phyloP scores from a whole-genome alignment of 2,888 invertebrate genomes.

The Congeria kusceri region DNA sequence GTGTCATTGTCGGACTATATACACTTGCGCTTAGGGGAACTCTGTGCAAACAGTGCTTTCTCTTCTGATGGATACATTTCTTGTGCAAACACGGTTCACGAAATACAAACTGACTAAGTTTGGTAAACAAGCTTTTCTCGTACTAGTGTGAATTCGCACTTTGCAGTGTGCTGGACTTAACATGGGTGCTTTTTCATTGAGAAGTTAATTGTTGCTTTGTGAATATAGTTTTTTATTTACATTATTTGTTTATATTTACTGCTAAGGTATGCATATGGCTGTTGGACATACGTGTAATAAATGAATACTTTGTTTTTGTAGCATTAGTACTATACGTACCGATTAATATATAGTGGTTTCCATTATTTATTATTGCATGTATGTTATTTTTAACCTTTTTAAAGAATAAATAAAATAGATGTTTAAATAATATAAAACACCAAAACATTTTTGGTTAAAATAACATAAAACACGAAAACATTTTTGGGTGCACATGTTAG shows the following conservation, averaged over 20 bases:
- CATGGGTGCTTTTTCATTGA: background rate
- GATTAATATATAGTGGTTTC: too few relatives aligned
- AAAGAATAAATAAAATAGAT: too few relatives aligned
- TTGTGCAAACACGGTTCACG: conserved; percentile 18
- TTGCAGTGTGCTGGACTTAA: background rate
- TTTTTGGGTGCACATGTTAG: too few relatives aligned
- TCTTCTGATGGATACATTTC: background rate
- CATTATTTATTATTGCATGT: too few relatives aligned
- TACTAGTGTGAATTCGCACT: background rate
- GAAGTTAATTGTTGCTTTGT: background rate
- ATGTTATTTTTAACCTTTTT: too few relatives aligned
- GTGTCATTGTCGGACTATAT: conserved; percentile 40
- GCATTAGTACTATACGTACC: too few relatives aligned
- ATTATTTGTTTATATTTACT: background rate
- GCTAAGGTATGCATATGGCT: too few relatives aligned
- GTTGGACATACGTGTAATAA: too few relatives aligned
- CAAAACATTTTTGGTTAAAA: too few relatives aligned
- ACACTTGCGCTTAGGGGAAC: conserved; percentile 38
- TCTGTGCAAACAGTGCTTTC: conserved; percentile 23
- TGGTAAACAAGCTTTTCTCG: background rate
- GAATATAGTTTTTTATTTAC: background rate
- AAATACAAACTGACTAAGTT: conserved; percentile 7
- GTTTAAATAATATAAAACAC: too few relatives aligned
- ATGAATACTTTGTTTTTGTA: too few relatives aligned
- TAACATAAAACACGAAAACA: too few relatives aligned